phyloP scores from a whole-genome alignment of 2,797 vertebrate genomes.

The Sebastes iracundus region DNA sequence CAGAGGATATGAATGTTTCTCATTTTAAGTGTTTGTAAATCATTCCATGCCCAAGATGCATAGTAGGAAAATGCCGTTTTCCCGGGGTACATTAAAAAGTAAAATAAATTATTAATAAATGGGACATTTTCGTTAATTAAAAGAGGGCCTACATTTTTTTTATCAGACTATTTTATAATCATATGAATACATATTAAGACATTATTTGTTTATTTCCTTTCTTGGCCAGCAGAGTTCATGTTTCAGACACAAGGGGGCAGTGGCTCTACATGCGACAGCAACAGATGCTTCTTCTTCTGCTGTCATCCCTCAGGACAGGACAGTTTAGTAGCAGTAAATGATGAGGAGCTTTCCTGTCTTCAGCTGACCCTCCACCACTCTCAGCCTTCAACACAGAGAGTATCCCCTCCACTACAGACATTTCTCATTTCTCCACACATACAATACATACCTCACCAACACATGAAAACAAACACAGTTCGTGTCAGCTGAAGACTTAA shows the following conservation, averaged over 20 bases:
- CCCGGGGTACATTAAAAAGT: neutral
- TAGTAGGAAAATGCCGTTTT: no score
- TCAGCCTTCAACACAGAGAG: constrained; percentile 5
- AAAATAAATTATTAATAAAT: no score
- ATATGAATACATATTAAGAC: neutral
- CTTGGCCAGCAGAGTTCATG: neutral
- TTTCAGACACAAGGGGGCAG: constrained; percentile 72
- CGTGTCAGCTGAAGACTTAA: constrained; percentile 30
- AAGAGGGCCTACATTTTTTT: neutral
- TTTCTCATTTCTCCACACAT: constrained; percentile 24
- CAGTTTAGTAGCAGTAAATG: constrained; percentile 25
- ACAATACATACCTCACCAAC: constrained; percentile 28
- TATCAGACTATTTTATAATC: neutral
- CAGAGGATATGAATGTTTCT: no score
- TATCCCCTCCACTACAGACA: constrained; percentile 10
- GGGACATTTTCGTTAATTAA: neutral
- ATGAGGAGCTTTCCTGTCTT: constrained; percentile 52
- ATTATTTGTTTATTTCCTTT: neutral
- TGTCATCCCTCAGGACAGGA: neutral
- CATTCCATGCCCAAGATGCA: no score
- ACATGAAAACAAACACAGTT: constrained; percentile 51
- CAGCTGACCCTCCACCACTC: constrained; percentile 22
- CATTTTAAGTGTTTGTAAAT: no score
- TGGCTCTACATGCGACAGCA: constrained; percentile 26
- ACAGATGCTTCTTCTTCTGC: neutral